Base-by-base conservation (phyloP, 23 tunicate species). In the Phallusia fumigata region DNA sequence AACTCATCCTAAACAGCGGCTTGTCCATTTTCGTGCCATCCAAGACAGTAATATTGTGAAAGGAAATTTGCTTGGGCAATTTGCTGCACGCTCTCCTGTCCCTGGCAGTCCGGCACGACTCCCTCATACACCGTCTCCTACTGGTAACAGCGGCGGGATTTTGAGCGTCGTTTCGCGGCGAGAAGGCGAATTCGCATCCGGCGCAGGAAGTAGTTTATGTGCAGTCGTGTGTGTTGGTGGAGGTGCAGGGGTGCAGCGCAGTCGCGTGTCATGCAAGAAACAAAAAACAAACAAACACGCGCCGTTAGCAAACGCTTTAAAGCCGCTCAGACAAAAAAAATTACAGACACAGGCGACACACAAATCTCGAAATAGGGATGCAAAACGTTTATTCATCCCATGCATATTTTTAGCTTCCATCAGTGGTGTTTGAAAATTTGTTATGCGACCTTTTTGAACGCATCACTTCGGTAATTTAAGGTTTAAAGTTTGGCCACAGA, bases 21-120 rank as follows among this genome's bases (percentile, higher is more conserved):
- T 85, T 89, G 33, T 89, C 83, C n/a, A 33, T 78, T 35, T 75
- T 31, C n/a, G 94, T 79, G 76, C 84, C 75, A 65, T 94, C 86
- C 24, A 80, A 31, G 32, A 89, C 49, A 13, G 95, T 65, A 32
- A 94, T 89, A 82, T 94, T 94, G 87, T 94, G 94, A 73, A 34
- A 83, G 49, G 91, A 83, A 33, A 94, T 89, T 58, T 94, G 98
- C 82, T 89, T 89, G 36, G 98, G 94, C 47, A 85, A 79, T 76
- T 77, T 80, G 33, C 75, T 58, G 82, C 98, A 94, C 69, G 90
- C 35, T 16, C 90, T 82, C 24, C 50, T 84, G 76, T 86, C 85
- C 28, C 26, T 34, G 34, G 86, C 79, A n/a, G 65, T 75, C 28
- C 81, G 84, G 73, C 88, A 87, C 18, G 82, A 64, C 40, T 81